Evolutionary conservation across 2,888 invertebrate genomes (phyloP).

Genomic region (Zele albiditarsus): DNA sequence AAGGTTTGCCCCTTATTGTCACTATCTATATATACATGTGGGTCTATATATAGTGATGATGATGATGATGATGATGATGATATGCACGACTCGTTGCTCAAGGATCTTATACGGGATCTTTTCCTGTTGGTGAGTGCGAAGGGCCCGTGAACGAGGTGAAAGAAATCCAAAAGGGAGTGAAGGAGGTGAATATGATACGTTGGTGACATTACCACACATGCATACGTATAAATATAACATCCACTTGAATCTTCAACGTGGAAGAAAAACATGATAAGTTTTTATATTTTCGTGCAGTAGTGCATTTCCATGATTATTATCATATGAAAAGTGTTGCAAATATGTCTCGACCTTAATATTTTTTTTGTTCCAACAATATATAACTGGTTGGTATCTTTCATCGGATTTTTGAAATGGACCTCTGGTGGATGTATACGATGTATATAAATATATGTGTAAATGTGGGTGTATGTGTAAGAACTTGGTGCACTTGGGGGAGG

Average conservation of each 20-base stretch:
- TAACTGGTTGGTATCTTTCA: no score
- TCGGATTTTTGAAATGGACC: no score
- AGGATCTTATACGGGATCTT: conserved; percentile 44
- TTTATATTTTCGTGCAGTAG: neutral
- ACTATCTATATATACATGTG: conserved; percentile 39
- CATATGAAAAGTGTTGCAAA: no score
- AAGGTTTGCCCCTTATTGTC: conserved; percentile 65
- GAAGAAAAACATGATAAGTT: conserved; percentile 33
- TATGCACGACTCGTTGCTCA: conserved; percentile 45
- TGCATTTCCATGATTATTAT: neutral
- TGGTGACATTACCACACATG: conserved; percentile 26
- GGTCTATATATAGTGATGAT: conserved; percentile 20
- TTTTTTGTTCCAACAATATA: no score
- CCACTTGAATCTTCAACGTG: conserved; percentile 25
- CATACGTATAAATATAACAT: neutral
- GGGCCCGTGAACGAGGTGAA: conserved; percentile 26
- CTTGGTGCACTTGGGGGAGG: conserved; percentile 13
- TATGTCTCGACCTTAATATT: no score
- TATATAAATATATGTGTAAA: conserved; percentile 1
- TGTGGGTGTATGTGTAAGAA: neutral
- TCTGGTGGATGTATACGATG: neutral
- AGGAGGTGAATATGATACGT: conserved; percentile 36
- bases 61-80: neutral
- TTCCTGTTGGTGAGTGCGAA: conserved; percentile 45
- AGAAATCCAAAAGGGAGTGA: conserved; percentile 24